These are phyloP conservation scores for Salvelinus namaycush DNA, from an alignment of 2,113 vertebrate species.

Conservation along the genomic window DNA sequence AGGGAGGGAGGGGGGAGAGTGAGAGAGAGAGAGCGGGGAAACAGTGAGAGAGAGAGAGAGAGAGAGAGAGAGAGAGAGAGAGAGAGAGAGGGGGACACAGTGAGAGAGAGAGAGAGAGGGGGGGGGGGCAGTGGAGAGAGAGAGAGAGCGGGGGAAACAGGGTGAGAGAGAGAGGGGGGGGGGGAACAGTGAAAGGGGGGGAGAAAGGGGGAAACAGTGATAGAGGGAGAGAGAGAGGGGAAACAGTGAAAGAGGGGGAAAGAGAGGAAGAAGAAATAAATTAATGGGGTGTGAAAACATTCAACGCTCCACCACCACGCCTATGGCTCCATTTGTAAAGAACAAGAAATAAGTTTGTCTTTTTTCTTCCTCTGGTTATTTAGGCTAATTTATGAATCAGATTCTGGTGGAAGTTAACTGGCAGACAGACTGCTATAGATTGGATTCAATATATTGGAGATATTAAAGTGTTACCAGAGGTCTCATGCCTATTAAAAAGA, in stretches of 20 bases:
- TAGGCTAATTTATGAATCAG: constrained; percentile 70
- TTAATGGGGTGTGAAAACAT: constrained; percentile 81
- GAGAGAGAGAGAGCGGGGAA: background rate
- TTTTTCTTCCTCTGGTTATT: constrained; percentile 34
- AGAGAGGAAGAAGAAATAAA: constrained; percentile 72
- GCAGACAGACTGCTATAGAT: no score
- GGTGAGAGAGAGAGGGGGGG: background rate
- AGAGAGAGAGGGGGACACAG: no score
- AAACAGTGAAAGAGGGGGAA: background rate
- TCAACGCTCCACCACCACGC: constrained; percentile 82
- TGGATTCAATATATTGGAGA: no score
- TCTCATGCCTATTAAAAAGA: no score
- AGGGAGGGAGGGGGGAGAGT: background rate
- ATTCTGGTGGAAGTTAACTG: constrained; percentile 44
- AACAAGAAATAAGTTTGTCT: constrained; percentile 49
- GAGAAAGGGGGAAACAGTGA: no score
- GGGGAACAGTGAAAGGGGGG: background rate
- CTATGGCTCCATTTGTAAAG: constrained; percentile 84
- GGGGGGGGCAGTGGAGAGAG: no score
- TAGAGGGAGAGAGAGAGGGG: no score
- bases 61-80: no score
- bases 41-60: background rate
- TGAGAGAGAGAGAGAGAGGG: no score
- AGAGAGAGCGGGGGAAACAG: background rate
- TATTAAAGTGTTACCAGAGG: no score